These are phyloP conservation scores for Eupithecia subfuscata DNA, from an alignment of 2,888 invertebrate genomes.

Conservation along the genomic window DNA sequence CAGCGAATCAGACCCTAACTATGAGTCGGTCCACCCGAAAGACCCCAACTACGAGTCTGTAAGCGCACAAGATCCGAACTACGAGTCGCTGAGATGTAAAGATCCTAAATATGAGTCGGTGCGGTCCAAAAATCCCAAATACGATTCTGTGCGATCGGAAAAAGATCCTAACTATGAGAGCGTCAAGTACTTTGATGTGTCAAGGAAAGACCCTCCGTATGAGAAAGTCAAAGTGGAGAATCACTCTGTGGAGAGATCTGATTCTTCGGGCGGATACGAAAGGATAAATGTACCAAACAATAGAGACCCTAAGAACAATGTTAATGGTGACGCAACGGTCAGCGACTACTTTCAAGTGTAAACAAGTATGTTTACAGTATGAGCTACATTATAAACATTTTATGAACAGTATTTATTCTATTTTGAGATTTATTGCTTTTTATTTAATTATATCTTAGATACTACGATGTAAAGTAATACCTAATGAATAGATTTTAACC, in stretches of 20 bases:
- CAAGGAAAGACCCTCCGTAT: constrained; percentile 86
- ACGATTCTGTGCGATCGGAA: constrained; percentile 86
- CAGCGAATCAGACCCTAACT: constrained; percentile 90
- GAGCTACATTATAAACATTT: constrained; percentile 58
- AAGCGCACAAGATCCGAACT: constrained; percentile 83
- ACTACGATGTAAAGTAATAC: constrained; percentile 64
- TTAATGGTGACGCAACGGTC: constrained; percentile 73
- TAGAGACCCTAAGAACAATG: constrained; percentile 71
- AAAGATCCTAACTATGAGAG: constrained; percentile 93
- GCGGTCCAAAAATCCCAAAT: constrained; percentile 86
- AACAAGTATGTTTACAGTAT: constrained; percentile 42
- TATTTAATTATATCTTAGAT: constrained; percentile 67
- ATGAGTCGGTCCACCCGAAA: constrained; percentile 86
- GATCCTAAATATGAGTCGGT: constrained; percentile 86
- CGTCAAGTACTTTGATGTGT: constrained; percentile 88
- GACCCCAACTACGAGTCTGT: constrained; percentile 88
- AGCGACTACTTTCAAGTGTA: constrained; percentile 81
- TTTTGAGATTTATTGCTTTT: constrained; percentile 70
- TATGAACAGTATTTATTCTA: constrained; percentile 57
- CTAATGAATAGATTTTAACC: constrained; percentile 67
- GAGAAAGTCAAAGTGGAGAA: constrained; percentile 82
- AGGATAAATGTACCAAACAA: constrained; percentile 69
- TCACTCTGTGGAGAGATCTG: constrained; percentile 66
- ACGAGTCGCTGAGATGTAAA: constrained; percentile 85
- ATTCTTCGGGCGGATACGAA: constrained; percentile 75